Conservation (phyloP, 2,113 vertebrate genomes). For the Peromyscus maniculatus region DNA sequence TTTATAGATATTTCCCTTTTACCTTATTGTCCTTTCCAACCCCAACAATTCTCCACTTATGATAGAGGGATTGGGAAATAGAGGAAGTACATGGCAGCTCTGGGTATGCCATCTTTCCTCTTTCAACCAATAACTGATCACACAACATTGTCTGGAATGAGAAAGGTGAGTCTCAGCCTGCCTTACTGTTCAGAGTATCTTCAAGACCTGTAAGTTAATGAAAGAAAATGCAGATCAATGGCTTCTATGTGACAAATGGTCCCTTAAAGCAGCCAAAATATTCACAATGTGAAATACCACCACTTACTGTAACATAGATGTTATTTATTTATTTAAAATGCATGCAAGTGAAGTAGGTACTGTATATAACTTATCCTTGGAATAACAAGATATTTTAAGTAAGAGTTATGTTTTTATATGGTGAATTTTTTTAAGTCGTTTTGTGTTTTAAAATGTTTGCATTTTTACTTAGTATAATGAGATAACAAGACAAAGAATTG, state of each 20-base stretch:
- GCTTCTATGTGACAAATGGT: background rate
- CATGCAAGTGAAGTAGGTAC: background rate
- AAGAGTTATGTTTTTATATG: background rate
- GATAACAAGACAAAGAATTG: background rate
- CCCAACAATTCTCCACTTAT: background rate
- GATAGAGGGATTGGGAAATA: background rate
- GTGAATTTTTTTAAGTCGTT: background rate
- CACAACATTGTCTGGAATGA: background rate
- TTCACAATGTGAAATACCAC: background rate
- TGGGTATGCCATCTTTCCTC: background rate
- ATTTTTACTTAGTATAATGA: slow-evolving; percentile 43
- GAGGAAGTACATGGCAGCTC: background rate
- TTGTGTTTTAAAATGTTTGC: background rate
- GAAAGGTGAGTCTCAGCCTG: background rate
- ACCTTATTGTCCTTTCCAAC: background rate
- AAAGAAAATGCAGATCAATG: background rate
- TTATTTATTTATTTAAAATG: background rate
- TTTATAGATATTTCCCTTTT: background rate
- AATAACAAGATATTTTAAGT: background rate
- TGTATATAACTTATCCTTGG: background rate
- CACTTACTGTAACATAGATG: background rate
- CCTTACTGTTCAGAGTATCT: background rate
- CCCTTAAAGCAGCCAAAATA: background rate
- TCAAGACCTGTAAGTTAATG: background rate
- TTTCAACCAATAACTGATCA: background rate